These are phyloP conservation scores for Lasioglossum vierecki DNA, from an alignment of 2,888 invertebrate genomes.

Conservation along the genomic window DNA sequence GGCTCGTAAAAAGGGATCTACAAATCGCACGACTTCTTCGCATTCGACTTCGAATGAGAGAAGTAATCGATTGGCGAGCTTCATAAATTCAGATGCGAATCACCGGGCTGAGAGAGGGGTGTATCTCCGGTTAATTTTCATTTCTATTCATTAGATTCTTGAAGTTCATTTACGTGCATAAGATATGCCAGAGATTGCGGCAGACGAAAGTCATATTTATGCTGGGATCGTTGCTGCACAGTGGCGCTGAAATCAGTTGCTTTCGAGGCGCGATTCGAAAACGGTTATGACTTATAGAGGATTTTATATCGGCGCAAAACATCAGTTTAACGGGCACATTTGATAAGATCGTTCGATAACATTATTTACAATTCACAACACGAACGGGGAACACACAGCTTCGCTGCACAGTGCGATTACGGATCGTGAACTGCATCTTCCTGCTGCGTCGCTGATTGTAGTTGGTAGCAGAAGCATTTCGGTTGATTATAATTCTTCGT, in stretches of 20 bases:
- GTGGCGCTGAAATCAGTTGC: background rate
- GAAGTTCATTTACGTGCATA: background rate
- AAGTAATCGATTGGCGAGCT: background rate
- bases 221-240: background rate
- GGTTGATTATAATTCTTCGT: background rate
- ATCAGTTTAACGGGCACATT: background rate
- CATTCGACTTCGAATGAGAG: background rate
- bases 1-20: conserved; percentile 28
- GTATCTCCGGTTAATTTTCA: background rate
- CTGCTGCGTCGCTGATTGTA: background rate
- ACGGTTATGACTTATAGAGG: background rate
- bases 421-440: background rate
- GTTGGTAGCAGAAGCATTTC: background rate
- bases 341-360: background rate
- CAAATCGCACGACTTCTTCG: conserved; percentile 27
- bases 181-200: background rate
- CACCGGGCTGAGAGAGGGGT: background rate
- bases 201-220: background rate
- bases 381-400: background rate
- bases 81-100: background rate
- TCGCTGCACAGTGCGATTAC: background rate
- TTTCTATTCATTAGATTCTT: background rate
- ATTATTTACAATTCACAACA: background rate
- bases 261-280: background rate
- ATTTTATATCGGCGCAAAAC: background rate